A percentile compares a stretch with the other conserved stretches of the same genome.
These are phyloP conservation scores for Salarias fasciatus DNA, from an alignment of 2,797 vertebrate species.

Conservation along the genomic window DNA sequence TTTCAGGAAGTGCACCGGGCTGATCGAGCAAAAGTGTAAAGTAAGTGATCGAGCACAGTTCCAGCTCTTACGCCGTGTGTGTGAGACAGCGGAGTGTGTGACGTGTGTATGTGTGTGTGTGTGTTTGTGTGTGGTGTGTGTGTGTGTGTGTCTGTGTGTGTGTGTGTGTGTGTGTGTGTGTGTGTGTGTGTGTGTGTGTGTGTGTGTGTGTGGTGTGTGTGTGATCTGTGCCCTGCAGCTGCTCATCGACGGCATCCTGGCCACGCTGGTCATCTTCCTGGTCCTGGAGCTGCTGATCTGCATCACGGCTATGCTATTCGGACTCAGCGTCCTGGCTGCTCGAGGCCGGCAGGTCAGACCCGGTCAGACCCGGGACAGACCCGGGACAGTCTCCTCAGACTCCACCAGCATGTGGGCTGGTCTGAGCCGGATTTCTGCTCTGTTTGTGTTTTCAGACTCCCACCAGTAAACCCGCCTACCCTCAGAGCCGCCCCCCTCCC, in stretches of 20 bases:
- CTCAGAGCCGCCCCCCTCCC: conserved; percentile 66
- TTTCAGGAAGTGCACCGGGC: conserved; percentile 85
- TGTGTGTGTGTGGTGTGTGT: background rate
- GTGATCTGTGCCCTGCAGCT: conserved; percentile 54
- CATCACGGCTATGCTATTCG: conserved; percentile 83
- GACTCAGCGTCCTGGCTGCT: conserved; percentile 80
- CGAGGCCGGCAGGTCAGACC: conserved; percentile 73
- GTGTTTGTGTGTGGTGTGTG: too few species aligned
- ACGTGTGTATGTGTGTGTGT: too few species aligned
- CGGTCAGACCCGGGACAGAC: too few species aligned
- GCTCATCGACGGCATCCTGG: conserved; percentile 82
- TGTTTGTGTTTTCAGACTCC: conserved; percentile 49
- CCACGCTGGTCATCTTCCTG: conserved; percentile 83
- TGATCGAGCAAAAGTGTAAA: conserved; percentile 85
- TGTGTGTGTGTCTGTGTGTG: too few species aligned
- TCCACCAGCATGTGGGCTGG: too few species aligned
- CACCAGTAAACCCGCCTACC: conserved; percentile 65
- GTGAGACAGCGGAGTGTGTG: too few species aligned
- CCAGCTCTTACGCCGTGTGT: background rate
- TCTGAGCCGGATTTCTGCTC: too few species aligned
- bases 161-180: too few species aligned
- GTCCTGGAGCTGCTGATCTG: conserved; percentile 84
- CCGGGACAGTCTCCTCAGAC: too few species aligned
- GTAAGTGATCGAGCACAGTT: conserved; percentile 78
- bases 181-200: too few species aligned